phyloP scores from a whole-genome alignment of 2,797 vertebrate genomes.

The Chelon labrosus region DNA sequence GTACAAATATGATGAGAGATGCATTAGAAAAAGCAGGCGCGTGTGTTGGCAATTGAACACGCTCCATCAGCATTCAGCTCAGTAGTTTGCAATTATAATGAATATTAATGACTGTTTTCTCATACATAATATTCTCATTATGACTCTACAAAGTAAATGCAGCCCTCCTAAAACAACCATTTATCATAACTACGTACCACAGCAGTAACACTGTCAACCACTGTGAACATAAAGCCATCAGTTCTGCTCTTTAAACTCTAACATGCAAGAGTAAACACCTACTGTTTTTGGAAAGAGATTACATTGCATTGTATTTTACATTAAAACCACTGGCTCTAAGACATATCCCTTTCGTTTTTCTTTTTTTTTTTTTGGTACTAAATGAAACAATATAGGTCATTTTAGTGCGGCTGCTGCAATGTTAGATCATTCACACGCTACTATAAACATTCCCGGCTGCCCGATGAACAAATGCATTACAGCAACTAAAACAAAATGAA shows the following conservation, averaged over 20 bases:
- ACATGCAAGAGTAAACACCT: constrained; percentile 36
- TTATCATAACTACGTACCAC: constrained; percentile 83
- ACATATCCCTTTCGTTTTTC: background rate
- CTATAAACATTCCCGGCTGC: constrained; percentile 86
- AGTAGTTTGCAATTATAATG: constrained; percentile 84
- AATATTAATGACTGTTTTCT: constrained; percentile 87
- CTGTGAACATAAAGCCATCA: constrained; percentile 74
- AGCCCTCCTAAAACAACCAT: constrained; percentile 84
- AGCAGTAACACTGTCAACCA: constrained; percentile 78
- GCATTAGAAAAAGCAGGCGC: constrained; percentile 51
- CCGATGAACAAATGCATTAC: constrained; percentile 91
- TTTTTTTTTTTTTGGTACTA: background rate
- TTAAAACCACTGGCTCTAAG: constrained; percentile 22
- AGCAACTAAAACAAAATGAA: constrained; percentile 93
- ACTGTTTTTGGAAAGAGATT: constrained; percentile 15
- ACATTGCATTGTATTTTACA: constrained; percentile 13
- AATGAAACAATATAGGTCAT: constrained; percentile 23
- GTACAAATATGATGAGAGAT: constrained; percentile 62
- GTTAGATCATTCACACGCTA: constrained; percentile 85
- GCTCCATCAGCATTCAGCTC: constrained; percentile 83
- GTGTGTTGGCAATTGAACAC: constrained; percentile 61
- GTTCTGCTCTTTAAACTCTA: constrained; percentile 62
- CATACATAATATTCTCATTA: constrained; percentile 86
- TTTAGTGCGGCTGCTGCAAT: constrained; percentile 24
- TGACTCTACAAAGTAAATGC: constrained; percentile 85